Evolutionary conservation across 2,888 invertebrate species (phyloP), one percentile per base, ranked within the genome.

Genomic region (Lasioglossum leucozonium): DNA sequence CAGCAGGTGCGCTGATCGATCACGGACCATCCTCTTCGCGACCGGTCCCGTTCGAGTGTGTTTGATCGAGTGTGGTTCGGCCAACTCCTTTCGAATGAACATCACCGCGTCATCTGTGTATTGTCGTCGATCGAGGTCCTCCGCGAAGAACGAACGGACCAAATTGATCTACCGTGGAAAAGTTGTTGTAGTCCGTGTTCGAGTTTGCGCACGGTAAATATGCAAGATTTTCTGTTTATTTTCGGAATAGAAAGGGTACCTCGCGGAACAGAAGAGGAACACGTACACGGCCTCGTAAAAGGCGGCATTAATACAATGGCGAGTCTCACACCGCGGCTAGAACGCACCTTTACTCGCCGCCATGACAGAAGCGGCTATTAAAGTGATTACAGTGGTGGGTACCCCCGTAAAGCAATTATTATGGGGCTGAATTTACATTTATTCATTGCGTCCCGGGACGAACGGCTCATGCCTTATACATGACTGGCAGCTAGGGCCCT

Each of bases 401-500:
- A 90, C 84, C 87, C 87, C 91, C 92, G 91, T 92, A 91, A 92
- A 92, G 93, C 92, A 94, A 93, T 94, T 94, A 94, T 94, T 93
- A 92, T 87, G 89, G 88, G 92, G 88, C 90, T 89, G 88, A 91
- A 94, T 94, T 94, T 93, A 92, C 94, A 94, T 94, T 93, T 94
- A 93, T 94, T 92, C 92, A 93, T 92, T 90, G 93, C 91, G 88
- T 91, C 87, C 74, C 51, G 79, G 71, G 79, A 72, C 79, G 72
- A 79, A 67, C 75, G 77, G 80, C 91, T 92, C 92, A 92, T 93
- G 91, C 90, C 82, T 93, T 92, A 92, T 89, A 93, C 93, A 93
- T 93, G 91, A 89, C 91, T 88, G 91, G 91, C 91, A 91, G 93
- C 91, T 91, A 91, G 91, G 88, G 82, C 81, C 79, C 78, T 75